Percentiles rank a stretch among this genome's conserved stretches.
Evolutionary conservation across 2,797 vertebrate genomes (phyloP).

Genomic region (Momotus momota): DNA sequence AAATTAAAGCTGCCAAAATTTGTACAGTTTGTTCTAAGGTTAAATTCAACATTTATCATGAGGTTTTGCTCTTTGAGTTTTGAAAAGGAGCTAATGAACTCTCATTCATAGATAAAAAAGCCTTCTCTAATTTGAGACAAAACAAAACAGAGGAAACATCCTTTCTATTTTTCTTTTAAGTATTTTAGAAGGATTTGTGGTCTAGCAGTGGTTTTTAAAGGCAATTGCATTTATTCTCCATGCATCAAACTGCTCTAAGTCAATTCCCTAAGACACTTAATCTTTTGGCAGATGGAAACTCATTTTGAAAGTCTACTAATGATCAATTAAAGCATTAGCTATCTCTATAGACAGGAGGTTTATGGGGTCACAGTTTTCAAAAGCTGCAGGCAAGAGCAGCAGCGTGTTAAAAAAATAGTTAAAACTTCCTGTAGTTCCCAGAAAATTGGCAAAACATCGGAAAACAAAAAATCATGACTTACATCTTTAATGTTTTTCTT

Average conservation of each 20-base stretch:
- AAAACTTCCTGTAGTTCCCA: conserved; percentile 9
- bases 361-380: conserved; percentile 31
- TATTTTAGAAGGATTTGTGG: conserved; percentile 1
- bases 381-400: conserved; percentile 14
- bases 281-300: conserved; percentile 61
- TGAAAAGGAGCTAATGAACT: not conserved
- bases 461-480: not conserved
- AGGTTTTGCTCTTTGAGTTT: not conserved
- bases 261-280: conserved; percentile 48
- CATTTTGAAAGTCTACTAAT: conserved; percentile 58
- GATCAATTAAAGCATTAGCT: conserved; percentile 66
- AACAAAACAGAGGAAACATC: not conserved
- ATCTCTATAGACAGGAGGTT: conserved; percentile 32
- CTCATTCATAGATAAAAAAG: not conserved
- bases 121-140: not conserved
- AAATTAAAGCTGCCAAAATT: not conserved
- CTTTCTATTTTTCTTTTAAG: not conserved
- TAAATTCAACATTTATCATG: not conserved
- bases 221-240: conserved; percentile 12
- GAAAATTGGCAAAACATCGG: not conserved
- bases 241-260: conserved; percentile 26
- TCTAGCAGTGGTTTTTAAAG: conserved; percentile 17
- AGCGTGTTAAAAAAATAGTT: not conserved
- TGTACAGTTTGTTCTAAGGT: not conserved
- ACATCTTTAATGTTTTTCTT: not conserved